Conservation (phyloP, 2,888 invertebrate genomes). For the Bibio marci region DNA sequence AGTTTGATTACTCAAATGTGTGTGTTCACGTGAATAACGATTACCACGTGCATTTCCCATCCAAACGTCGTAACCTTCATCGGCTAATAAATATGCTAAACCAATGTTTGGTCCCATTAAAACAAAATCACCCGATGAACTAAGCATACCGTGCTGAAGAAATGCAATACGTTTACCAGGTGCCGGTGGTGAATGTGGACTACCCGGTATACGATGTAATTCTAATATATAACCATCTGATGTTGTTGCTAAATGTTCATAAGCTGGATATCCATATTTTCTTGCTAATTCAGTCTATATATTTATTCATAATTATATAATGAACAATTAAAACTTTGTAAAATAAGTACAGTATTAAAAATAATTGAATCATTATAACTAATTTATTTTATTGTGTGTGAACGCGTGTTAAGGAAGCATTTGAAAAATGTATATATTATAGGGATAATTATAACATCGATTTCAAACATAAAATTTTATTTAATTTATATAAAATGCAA, state of each 20-base stretch:
- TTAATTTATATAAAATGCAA: too few relatives aligned
- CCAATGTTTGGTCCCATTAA: slow-evolving; percentile 48
- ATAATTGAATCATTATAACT: too few relatives aligned
- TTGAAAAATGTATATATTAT: too few relatives aligned
- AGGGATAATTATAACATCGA: too few relatives aligned
- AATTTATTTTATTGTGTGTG: too few relatives aligned
- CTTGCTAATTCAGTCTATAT: slow-evolving; percentile 33
- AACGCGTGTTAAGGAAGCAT: too few relatives aligned
- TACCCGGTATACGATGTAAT: slow-evolving; percentile 51
- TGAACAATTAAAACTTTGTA: not conserved
- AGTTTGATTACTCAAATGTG: slow-evolving; percentile 38
- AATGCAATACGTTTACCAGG: slow-evolving; percentile 38
- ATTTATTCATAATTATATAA: not conserved
- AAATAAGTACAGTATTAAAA: too few relatives aligned
- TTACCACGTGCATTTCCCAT: slow-evolving; percentile 48
- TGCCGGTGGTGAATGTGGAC: slow-evolving; percentile 25
- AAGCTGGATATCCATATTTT: slow-evolving; percentile 45
- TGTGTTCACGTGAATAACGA: slow-evolving; percentile 37
- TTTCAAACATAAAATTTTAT: too few relatives aligned
- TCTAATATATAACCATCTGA: slow-evolving; percentile 61
- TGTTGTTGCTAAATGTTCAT: slow-evolving; percentile 47
- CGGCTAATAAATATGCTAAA: slow-evolving; percentile 29
- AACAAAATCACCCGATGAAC: slow-evolving; percentile 57
- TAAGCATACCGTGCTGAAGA: slow-evolving; percentile 53
- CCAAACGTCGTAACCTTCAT: slow-evolving; percentile 38